Base-by-base conservation (phyloP, 2,113 vertebrate genomes). In the Entomyzon cyanotis region DNA sequence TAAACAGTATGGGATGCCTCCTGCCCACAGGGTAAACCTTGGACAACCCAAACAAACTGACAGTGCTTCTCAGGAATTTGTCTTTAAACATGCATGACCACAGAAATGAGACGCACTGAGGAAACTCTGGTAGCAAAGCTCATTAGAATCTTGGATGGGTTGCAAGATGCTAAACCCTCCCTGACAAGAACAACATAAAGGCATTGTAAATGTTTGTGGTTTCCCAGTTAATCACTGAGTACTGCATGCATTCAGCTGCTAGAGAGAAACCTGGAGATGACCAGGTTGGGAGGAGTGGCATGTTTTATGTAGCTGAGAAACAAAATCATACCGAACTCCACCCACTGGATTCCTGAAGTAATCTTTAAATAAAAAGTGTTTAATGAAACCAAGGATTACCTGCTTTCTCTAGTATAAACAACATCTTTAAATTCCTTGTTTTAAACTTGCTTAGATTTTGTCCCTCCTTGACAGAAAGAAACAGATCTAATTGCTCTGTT, bases 21-120 rank as follows among this genome's bases (percentile, higher is more conserved):
- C 78, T 76, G 65, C 84, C 83, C 7, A 0, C 53, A 91, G 65
- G 69, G 22, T 53, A 30, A 44, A 65, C 81, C 89, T 58, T 53
- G 65, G 58, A 58, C 77, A 94, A 69, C 81, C 89, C 87, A 87
- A 95, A 91, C 84, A 82, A 84, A 81, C 64, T 89, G 84, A 76
- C 85, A 44, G 3, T 7, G 69, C 41, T 77, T 74, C 74, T 46
- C 87, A 95, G 94, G 84, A 87, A 91, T 94, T 87, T 56, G 56
- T 68, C 77, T 79, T 91, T 46, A 79, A 75, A 75, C 49, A 84
- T 20, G 64, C n/a, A 60, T 44, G 49, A 76, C 91, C 78, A 75
- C 91, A 87, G 62, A 94, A 87, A 94, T 24, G 21, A 78, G 62
- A 94, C 49, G 49, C 44, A 87, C 30, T 3, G 33, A 65, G 31